Conservation (phyloP, 2,888 invertebrate species). For the Kryphioiulus occultus region DNA sequence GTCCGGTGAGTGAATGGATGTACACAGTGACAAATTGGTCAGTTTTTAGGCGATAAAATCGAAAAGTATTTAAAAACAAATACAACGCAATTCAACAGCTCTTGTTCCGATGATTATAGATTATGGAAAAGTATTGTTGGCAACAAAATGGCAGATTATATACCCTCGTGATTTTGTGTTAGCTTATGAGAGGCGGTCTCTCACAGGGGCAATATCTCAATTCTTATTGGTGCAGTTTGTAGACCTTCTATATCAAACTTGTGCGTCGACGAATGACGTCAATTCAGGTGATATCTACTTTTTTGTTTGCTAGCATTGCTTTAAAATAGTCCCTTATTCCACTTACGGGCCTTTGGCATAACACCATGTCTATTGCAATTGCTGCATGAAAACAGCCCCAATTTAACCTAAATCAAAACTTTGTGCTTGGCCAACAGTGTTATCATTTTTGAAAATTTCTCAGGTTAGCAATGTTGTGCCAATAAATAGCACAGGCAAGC, state of each 20-base stretch:
- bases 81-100: not conserved
- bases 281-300: constrained; percentile 19
- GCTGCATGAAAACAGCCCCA: not conserved
- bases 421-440: constrained; percentile 41
- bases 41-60: not conserved
- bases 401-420: constrained; percentile 33
- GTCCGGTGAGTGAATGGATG: not conserved
- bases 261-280: constrained; percentile 11
- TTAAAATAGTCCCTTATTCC: not conserved
- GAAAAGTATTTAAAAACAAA: not conserved
- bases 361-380: not conserved
- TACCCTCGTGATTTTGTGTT: not conserved
- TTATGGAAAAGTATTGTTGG: not conserved
- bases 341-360: not conserved
- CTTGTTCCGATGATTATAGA: not conserved
- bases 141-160: not conserved
- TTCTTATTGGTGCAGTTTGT: not conserved
- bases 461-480: constrained; percentile 15
- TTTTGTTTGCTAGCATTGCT: not conserved
- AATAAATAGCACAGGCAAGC: constrained; percentile 23
- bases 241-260: not conserved
- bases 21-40: not conserved
- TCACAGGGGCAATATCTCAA: not conserved
- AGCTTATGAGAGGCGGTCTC: not conserved
- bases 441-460: constrained; percentile 40